Percentiles rank a stretch among this genome's conserved stretches.
Conservation (phyloP, 1,140 invertebrate genomes). For the Parasteatoda tepidariorum region DNA sequence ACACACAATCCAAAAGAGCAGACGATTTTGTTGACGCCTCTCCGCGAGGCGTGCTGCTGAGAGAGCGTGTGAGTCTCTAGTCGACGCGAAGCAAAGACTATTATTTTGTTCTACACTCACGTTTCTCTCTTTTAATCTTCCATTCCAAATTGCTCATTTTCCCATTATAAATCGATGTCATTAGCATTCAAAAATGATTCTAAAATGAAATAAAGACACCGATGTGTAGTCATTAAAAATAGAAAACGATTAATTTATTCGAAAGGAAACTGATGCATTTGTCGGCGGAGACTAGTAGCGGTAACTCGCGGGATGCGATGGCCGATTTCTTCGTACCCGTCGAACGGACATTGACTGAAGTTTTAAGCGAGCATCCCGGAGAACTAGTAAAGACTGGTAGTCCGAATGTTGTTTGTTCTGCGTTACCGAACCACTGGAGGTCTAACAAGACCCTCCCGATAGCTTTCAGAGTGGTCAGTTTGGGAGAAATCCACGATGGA, state of each 20-base stretch:
- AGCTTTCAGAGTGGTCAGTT: constrained; percentile 92
- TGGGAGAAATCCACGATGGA: constrained; percentile 94
- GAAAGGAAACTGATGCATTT: constrained; percentile 29
- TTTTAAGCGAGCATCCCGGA: constrained; percentile 81
- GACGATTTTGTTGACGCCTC: constrained; percentile 58
- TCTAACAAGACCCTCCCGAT: constrained; percentile 96
- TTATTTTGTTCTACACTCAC: no score
- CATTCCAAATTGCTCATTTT: not conserved
- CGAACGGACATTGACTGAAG: constrained; percentile 80
- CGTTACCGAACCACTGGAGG: constrained; percentile 71
- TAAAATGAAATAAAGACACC: not conserved
- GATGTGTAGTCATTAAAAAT: not conserved
- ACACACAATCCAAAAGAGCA: not conserved
- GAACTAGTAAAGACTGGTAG: constrained; percentile 65
- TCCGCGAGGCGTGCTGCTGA: constrained; percentile 3
- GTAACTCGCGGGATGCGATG: constrained; percentile 45
- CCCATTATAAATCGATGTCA: not conserved
- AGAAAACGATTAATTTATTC: no score
- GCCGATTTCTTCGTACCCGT: constrained; percentile 61
- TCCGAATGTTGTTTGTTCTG: constrained; percentile 64
- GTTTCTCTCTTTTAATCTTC: not conserved
- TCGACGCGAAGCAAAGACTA: constrained; percentile 4
- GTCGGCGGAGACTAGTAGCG: constrained; percentile 43
- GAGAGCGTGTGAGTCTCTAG: constrained; percentile 34
- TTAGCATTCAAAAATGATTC: not conserved